Evolutionary conservation across 2,888 invertebrate species (phyloP).

Genomic region (Eristalis pertinax): DNA sequence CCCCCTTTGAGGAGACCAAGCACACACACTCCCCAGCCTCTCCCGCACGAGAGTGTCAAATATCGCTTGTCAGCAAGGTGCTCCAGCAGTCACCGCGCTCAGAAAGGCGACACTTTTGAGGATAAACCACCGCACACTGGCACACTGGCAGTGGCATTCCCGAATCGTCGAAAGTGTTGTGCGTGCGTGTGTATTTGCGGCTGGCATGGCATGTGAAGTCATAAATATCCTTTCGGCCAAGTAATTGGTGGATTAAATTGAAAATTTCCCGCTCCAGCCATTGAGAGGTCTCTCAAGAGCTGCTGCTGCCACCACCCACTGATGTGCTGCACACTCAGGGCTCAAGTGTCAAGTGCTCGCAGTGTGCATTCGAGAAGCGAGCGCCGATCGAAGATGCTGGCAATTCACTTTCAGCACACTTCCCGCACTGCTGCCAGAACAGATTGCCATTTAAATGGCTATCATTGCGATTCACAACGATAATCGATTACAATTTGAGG

Average conservation of each 20-base stretch:
- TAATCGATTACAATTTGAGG: slow-evolving; percentile 64
- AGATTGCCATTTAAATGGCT: slow-evolving; percentile 63
- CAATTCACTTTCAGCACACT: neutral
- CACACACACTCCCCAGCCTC: too few relatives aligned
- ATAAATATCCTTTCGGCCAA: slow-evolving; percentile 59
- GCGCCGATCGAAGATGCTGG: neutral
- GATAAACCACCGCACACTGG: neutral
- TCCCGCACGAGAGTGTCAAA: neutral
- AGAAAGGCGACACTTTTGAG: slow-evolving; percentile 45
- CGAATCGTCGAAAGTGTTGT: neutral
- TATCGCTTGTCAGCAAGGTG: slow-evolving; percentile 12
- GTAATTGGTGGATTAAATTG: slow-evolving; percentile 63
- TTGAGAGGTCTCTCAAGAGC: neutral
- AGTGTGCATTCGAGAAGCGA: neutral
- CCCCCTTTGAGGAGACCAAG: slow-evolving; percentile 25
- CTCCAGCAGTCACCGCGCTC: neutral
- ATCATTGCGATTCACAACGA: slow-evolving; percentile 58
- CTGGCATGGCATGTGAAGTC: slow-evolving; percentile 31
- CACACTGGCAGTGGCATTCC: slow-evolving; percentile 26
- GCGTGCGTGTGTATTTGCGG: neutral
- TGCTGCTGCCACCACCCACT: neutral
- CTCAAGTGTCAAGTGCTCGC: neutral
- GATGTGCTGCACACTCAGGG: neutral
- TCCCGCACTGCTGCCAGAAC: neutral
- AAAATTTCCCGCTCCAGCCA: slow-evolving; percentile 13